Evolutionary conservation across 1,140 invertebrate species (phyloP).

Genomic region (Euura saliciscinereae): DNA sequence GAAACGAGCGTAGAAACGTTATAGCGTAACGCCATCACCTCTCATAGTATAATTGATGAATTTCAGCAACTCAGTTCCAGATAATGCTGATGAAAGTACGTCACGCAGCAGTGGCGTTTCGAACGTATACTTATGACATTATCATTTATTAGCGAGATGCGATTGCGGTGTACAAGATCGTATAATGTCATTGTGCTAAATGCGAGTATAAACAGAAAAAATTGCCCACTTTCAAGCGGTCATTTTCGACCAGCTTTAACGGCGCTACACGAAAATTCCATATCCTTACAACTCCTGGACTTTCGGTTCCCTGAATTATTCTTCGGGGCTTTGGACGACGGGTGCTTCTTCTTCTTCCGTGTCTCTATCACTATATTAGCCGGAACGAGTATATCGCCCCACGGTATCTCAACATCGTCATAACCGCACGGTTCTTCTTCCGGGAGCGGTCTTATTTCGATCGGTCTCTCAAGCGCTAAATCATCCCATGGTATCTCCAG

Average conservation of each 20-base stretch:
- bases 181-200: not conserved
- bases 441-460: slow-evolving; percentile 27
- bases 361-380: slow-evolving; percentile 36
- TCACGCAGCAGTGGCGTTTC: no score
- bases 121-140: not conserved
- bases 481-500: slow-evolving; percentile 45
- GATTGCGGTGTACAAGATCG: not conserved
- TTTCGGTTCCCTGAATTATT: not conserved
- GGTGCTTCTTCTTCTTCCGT: slow-evolving; percentile 32
- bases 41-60: no score
- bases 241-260: not conserved
- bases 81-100: no score
- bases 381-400: slow-evolving; percentile 45
- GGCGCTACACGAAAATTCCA: not conserved
- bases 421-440: slow-evolving; percentile 25
- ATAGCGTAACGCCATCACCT: no score
- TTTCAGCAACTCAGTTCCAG: no score
- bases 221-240: not conserved
- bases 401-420: slow-evolving; percentile 46
- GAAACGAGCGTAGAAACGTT: no score
- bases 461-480: slow-evolving; percentile 33
- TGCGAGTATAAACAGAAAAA: not conserved
- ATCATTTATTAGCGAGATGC: not conserved
- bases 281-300: no score
- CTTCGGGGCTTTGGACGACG: slow-evolving; percentile 21